These are phyloP conservation scores for Drosophila neutralis DNA, from an alignment of 2,888 invertebrate genomes.

Conservation along the genomic window DNA sequence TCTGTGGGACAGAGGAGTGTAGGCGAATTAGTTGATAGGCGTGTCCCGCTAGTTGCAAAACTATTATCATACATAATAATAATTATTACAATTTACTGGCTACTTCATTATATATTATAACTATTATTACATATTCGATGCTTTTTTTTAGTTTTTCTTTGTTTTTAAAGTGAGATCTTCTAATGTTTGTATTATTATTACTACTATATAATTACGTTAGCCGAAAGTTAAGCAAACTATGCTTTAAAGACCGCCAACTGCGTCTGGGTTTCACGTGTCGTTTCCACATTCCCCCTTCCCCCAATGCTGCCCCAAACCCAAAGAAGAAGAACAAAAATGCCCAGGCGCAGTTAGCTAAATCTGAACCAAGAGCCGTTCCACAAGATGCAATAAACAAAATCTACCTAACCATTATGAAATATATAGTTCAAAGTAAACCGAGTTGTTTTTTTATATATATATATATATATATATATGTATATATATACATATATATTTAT, in stretches of 20 bases:
- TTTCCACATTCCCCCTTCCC: neutral
- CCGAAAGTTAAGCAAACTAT: conserved; percentile 6
- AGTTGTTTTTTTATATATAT: conserved; percentile 12
- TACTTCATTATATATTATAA: conserved; percentile 7
- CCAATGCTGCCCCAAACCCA: neutral
- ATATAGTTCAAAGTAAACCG: conserved; percentile 33
- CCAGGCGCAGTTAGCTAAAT: conserved; percentile 22
- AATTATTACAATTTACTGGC: conserved; percentile 29
- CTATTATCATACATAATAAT: conserved; percentile 17
- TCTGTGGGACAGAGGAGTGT: neutral
- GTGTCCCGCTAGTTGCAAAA: conserved; percentile 31
- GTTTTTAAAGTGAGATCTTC: conserved; percentile 10
- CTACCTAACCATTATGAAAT: conserved; percentile 12
- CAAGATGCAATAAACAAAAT: conserved; percentile 27
- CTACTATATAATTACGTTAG: conserved; percentile 22
- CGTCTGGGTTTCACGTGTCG: neutral
- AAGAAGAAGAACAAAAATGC: neutral
- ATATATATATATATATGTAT: neutral
- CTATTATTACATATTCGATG: conserved; percentile 24
- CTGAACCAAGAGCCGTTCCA: conserved; percentile 43
- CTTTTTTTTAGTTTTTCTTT: conserved; percentile 1
- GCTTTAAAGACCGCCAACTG: conserved; percentile 1
- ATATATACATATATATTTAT: neutral
- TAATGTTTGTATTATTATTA: conserved; percentile 47
- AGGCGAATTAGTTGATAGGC: conserved; percentile 10